A percentile compares a stretch with the other conserved stretches of the same genome.
These are phyloP conservation scores for Pseudochaenichthys georgianus DNA, from an alignment of 2,797 vertebrate species.

Conservation along the genomic window DNA sequence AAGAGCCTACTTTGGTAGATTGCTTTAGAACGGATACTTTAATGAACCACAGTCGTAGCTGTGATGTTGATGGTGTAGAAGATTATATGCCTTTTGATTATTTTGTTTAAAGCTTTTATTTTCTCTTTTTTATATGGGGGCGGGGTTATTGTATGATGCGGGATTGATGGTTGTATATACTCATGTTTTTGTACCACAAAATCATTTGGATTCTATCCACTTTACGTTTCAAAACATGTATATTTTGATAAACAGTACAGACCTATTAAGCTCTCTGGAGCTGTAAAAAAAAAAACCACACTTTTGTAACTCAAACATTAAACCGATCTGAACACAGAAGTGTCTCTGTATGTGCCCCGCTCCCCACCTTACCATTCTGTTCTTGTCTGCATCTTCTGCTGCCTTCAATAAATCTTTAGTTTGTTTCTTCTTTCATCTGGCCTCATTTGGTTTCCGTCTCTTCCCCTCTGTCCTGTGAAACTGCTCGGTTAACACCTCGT, in stretches of 20 bases:
- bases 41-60: conserved; percentile 69
- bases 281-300: conserved; percentile 61
- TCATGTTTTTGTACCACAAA: conserved; percentile 94
- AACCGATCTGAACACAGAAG: conserved; percentile 81
- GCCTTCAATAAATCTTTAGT: conserved; percentile 88
- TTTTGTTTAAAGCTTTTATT: conserved; percentile 78
- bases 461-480: conserved; percentile 62
- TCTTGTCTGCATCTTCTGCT: conserved; percentile 76
- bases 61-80: conserved; percentile 71
- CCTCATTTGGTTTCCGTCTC: conserved; percentile 80
- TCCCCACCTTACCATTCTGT: conserved; percentile 61
- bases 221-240: conserved; percentile 93
- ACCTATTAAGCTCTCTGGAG: conserved; percentile 77
- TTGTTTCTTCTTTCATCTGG: conserved; percentile 82
- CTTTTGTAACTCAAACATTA: conserved; percentile 86
- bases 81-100: conserved; percentile 61
- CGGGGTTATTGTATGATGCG: conserved; percentile 72
- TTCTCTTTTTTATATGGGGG: conserved; percentile 71
- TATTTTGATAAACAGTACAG: conserved; percentile 86
- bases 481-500: conserved; percentile 72
- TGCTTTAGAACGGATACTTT: conserved; percentile 68
- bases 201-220: conserved; percentile 87
- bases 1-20: conserved; percentile 66
- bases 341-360: conserved; percentile 75
- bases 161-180: conserved; percentile 92